Evolutionary conservation across 1,140 invertebrate species (phyloP).

Genomic region (Chironomus tepperi): DNA sequence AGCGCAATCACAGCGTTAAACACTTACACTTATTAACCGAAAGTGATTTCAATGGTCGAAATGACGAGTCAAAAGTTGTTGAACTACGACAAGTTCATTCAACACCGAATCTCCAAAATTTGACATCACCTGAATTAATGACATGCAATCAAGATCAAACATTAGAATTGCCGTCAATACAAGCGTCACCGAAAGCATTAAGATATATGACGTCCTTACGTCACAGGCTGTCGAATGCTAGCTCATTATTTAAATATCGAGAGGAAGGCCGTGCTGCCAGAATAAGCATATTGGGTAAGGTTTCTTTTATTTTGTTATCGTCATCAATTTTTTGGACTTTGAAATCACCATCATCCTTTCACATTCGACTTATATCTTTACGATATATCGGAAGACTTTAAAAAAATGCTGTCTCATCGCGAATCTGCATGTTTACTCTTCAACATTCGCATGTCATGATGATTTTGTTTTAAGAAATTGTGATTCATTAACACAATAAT

Average conservation of each 20-base stretch:
- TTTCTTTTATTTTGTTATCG: conserved; percentile 36
- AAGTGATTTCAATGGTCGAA: neutral
- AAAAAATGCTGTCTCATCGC: neutral
- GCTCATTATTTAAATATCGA: conserved; percentile 69
- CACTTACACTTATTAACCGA: conserved; percentile 33
- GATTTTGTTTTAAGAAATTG: too few species aligned
- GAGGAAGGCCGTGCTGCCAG: conserved; percentile 73
- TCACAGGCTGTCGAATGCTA: conserved; percentile 70
- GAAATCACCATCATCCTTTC: neutral
- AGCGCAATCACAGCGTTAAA: conserved; percentile 36
- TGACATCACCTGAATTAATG: conserved; percentile 21
- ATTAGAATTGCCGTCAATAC: conserved; percentile 37
- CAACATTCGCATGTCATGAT: neutral
- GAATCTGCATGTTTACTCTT: neutral
- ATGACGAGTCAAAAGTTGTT: conserved; percentile 24
- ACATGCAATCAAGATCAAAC: conserved; percentile 29
- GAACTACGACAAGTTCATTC: conserved; percentile 37
- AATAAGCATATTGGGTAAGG: conserved; percentile 54
- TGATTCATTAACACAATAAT: too few species aligned
- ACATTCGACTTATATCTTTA: neutral
- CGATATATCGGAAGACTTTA: neutral
- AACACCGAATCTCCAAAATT: conserved; percentile 38
- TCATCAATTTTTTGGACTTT: neutral
- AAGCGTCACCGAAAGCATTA: conserved; percentile 37
- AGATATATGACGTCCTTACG: conserved; percentile 59